Base-by-base conservation (phyloP, 2,797 vertebrate genomes). In the Melanotaenia parkinsoni region DNA sequence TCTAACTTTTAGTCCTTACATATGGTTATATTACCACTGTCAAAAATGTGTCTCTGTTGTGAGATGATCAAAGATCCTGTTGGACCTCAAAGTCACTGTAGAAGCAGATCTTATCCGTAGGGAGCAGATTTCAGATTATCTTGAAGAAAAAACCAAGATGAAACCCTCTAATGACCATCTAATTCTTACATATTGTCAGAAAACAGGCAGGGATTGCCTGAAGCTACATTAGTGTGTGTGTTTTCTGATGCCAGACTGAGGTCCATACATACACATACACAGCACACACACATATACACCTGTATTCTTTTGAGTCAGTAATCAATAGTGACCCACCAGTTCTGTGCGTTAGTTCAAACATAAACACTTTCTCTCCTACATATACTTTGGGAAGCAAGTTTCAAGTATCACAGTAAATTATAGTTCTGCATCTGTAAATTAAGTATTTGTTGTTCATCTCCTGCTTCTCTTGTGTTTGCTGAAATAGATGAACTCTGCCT, bases 401-500 rank as follows among this genome's bases (percentile, higher is more conserved):
- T 74, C 57, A 73, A 62, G 28, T 28, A 69, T 66, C 37, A 40
- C 7, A 45, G 59, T 82, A 58, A 75, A 75, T 70, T 81, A 38
- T 76, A 74, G 70, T 74, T 77, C 37, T 50, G 58, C 79, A 62
- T 84, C 75, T 35, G 33, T 75, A 70, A 81, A 69, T 67, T 16
- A 65, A 72, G 57, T 78, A 37, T 71, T 70, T 72, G 71, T 81
- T 64, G 65, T 69, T 85, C 76, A 74, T 88, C 79, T 86, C 78
- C 79, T 70, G n/a, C 79, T 78, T 88, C 28, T 65, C 83, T 87
- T 51, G 78, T 88, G 79, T 87, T 89, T 83, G 79, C 82, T 90
- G 79, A 89, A 87, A 89, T 70, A 89, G 82, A 88, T 86, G 78
- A 83, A 81, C 79, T 89, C 86, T 88, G 85, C 87, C 86, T 93